Evolutionary conservation across 2,113 vertebrate species (phyloP), one percentile per base, ranked within the genome.

Genomic region (cat (Felis catus)): DNA sequence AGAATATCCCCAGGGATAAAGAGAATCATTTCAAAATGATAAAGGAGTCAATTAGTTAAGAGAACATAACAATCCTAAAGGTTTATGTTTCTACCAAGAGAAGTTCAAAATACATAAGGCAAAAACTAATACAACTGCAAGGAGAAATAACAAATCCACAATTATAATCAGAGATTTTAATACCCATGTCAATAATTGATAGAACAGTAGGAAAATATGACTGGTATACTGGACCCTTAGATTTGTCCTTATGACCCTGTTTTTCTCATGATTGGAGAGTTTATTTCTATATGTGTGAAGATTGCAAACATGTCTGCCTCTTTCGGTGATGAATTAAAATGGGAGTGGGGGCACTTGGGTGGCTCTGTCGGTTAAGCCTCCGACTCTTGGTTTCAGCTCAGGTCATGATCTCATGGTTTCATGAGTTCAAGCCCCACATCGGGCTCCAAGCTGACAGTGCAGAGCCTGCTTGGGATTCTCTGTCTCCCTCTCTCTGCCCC

Each of bases 201-300:
- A 78, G 58, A 88, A 68, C 19, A 51, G 5, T 83, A 73, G 81
- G 16, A 71, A 94, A 95, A 71, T 58, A 63, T 68, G 8, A 36
- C 41, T 66, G 45, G 23, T 45, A 82, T 29, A 51, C 29, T 81
- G 1, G 21, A 48, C 19, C 48, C 66, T 61, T 79, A 63, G 80
- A 89, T 89, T 41, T 33, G 18, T 83, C 25, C 23, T 78, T 95
- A 55, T 6, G 15, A 87, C 41, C 15, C n/a, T 66, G 23, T 76
- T 73, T 91, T 58, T 45, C 16, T 88, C 39, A 73, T 55, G 21
- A 61, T 7, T 89, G 12, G 39, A 95, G 21, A 66, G 63, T 55
- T 94, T 80, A 94, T 81, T 96, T 92, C 48, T 93, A 41, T 55
- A 29, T n/a, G 12, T 51, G 4, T 48, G 36, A 95, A 84, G 76